These are phyloP conservation scores for Euleptes europaea DNA, from an alignment of 2,113 vertebrate genomes.

Conservation along the genomic window DNA sequence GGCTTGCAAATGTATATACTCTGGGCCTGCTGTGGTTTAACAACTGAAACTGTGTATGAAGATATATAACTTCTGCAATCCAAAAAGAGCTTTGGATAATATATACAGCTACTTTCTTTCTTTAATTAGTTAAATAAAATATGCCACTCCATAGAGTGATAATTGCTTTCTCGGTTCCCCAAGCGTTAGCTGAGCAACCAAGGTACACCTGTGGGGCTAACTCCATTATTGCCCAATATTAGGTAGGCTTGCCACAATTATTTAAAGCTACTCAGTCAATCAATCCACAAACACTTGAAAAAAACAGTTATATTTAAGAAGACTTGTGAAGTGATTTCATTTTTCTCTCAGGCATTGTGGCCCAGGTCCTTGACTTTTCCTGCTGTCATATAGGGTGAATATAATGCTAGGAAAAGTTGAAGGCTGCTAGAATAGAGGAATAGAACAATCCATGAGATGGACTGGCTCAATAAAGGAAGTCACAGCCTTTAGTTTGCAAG, in stretches of 20 bases:
- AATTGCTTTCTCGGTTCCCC: not conserved
- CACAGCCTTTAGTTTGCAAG: no score
- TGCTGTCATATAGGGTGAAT: no score
- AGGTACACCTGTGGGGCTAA: no score
- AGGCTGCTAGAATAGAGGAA: no score
- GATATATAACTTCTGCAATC: not conserved
- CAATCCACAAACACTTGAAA: not conserved
- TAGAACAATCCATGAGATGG: no score
- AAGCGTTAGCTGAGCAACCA: not conserved
- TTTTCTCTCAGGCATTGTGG: not conserved
- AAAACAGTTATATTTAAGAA: not conserved
- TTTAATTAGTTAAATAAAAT: slow-evolving; percentile 8
- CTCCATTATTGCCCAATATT: not conserved
- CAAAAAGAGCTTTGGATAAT: not conserved
- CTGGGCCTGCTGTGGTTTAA: not conserved
- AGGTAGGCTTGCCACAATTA: not conserved
- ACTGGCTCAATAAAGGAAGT: no score
- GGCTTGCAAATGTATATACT: not conserved
- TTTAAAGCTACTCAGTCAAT: not conserved
- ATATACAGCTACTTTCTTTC: not conserved
- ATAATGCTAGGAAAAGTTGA: no score
- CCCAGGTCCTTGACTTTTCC: no score
- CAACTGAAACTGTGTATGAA: not conserved
- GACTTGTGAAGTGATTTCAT: slow-evolving; percentile 11
- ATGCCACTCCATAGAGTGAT: not conserved